phyloP scores from a whole-genome alignment of 1,140 invertebrate genomes.

The Mamestra configurata region DNA sequence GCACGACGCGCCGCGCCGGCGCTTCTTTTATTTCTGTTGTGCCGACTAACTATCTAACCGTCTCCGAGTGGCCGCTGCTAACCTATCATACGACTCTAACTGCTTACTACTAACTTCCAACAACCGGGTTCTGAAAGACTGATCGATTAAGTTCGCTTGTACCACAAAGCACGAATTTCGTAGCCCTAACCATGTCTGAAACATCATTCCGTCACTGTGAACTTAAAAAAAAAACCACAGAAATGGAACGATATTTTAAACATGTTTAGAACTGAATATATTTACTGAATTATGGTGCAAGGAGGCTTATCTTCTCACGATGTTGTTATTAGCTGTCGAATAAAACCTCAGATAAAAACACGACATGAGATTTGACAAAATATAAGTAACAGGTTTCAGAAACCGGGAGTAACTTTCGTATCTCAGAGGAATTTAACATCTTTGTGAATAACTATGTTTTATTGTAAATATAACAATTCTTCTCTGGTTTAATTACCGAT shows the following conservation, averaged over 20 bases:
- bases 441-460: slow-evolving; percentile 16
- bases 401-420: slow-evolving; percentile 41
- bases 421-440: slow-evolving; percentile 42
- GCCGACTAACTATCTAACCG: slow-evolving; percentile 63
- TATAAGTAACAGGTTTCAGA: background rate
- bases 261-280: background rate
- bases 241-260: background rate
- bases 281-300: too few species aligned
- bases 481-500: background rate
- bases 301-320: too few species aligned
- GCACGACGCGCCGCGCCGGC: slow-evolving; percentile 55
- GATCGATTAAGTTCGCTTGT: background rate
- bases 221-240: background rate
- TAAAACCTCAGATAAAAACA: background rate
- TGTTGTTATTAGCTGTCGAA: background rate
- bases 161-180: background rate
- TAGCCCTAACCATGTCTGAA: background rate
- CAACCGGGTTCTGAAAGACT: background rate
- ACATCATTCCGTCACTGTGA: background rate
- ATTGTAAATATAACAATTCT: slow-evolving; percentile 32
- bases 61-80: slow-evolving; percentile 63
- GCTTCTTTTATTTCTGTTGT: slow-evolving; percentile 78
- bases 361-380: too few species aligned
- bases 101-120: slow-evolving; percentile 63
- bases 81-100: slow-evolving; percentile 63